Base-by-base conservation (phyloP, 2,113 vertebrate species). In the Callocephalon fimbriatum region DNA sequence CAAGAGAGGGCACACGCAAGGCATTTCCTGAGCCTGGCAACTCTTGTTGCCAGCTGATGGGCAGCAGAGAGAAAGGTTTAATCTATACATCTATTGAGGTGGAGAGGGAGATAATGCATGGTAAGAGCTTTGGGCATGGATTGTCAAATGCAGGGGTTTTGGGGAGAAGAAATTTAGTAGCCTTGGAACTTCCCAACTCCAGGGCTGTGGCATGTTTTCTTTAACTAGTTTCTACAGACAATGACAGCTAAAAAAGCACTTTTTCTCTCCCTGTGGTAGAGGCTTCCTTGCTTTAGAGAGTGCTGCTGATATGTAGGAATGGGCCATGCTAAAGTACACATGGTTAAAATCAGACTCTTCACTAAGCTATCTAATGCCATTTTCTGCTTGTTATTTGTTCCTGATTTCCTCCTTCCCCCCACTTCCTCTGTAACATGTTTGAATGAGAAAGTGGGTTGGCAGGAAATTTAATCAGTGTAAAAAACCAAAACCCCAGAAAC, bases 391-490 rank as follows among this genome's bases (percentile, higher is more conserved):
- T 67, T 4, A 1, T 32, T 92, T 84, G 22, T 90, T 81, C 47
- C 44, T 31, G 15, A 76, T 93, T 93, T 79, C 32, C 45, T 63
- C 32, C 32, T 84, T 76, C 51, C 37, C 19, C 35, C 27, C 20
- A 15, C 25, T 71, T 95, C 73, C 73, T 81, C 76, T 63, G 31
- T 73, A 70, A 77, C 5, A 38, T 40, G 15, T 75, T 91, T 86
- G 75, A 96, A 73, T 70, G 71, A 89, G 50, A 94, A 96, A 88
- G 44, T 72, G 65, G 56, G 71, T 74, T 93, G 89, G 19, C 58
- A 90, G 85, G 75, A 93, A 95, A 92, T 96, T 90, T 93, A 95
- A 96, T 97, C 21, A 1, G 2, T 26, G 35, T 42, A 29, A 82
- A 80, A 88, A 92, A 15, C 19, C 15, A 40, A 81, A 79, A 0